Base-by-base conservation (phyloP, 2,888 invertebrate species). In the Beris morrisii region DNA sequence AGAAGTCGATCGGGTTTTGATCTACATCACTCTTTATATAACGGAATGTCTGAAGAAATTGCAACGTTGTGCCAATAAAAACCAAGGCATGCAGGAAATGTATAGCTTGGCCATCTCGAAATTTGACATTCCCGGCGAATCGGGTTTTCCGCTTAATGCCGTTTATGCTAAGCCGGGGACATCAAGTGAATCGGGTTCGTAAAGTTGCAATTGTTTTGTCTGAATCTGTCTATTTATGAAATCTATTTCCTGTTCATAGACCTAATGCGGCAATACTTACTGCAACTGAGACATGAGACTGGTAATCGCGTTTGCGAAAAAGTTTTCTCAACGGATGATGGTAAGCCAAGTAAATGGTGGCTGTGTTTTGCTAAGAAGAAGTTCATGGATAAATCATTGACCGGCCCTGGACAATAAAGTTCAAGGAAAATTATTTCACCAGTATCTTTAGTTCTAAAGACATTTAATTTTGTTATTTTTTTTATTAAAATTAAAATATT, bases 271-370 rank as follows among this genome's bases (percentile, higher is more conserved):
- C 90, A 92, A 71, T 99, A 98, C 82, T 82, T 99, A 68, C 91
- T 92, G 71, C 99, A 99, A 82, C 79, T 98, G 69, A 85, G 99
- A 67, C 97, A 98, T 82, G 99, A 99, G 82, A 93, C 95, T 32
- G 97, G 98, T 3, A 82, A 86, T 64, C 86, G 99, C 71, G 88
- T 99, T 12, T 89, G 93, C 78, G 97, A 97, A 68, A 93, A 91
- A 82, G 98, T 87, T 3, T 97, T 95, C 81, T 89, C 88, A 53
- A 86, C 88, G 11, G 92, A 92, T 71, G 94, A 94, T 78, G 96
- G 95, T 6, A 96, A 95, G 76, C 97, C 98, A 7, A 95, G 93
- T 78, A 99, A 99, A 83, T 99, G 99, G 99, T 99, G 99, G 99
- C 83, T 97, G 66, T 99, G 99, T 79, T 99, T 99, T 83, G 92